These are phyloP conservation scores for Microchirus variegatus DNA, from an alignment of 2,797 vertebrate species.

Conservation along the genomic window DNA sequence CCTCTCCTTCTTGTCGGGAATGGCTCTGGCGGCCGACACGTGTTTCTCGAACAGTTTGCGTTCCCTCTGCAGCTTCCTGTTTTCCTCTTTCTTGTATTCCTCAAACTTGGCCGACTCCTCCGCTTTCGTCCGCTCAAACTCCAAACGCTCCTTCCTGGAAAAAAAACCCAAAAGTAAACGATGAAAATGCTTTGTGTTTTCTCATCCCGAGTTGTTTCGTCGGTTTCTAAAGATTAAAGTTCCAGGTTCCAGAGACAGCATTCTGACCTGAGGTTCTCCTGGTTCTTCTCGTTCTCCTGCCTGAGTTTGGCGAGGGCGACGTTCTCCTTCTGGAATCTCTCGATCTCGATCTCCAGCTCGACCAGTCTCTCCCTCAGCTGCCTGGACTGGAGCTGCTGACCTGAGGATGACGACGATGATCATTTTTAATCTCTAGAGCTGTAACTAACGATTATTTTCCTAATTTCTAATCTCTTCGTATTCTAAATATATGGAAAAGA, in stretches of 20 bases:
- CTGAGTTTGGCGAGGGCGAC: conserved; percentile 83
- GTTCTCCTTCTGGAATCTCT: conserved; percentile 93
- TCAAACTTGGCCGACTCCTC: conserved; percentile 88
- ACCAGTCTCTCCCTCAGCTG: conserved; percentile 86
- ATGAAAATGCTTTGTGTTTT: not conserved
- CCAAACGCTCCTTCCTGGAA: conserved; percentile 86
- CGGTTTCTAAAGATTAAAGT: not conserved
- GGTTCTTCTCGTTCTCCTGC: conserved; percentile 84
- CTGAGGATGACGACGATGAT: conserved; percentile 38
- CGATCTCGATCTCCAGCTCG: conserved; percentile 92
- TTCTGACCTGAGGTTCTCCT: conserved; percentile 85
- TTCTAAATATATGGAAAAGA: too few relatives aligned
- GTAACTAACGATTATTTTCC: too few relatives aligned
- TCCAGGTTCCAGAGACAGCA: not conserved
- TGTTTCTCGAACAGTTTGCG: conserved; percentile 94
- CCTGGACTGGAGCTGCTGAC: conserved; percentile 79
- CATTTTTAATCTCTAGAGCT: too few relatives aligned
- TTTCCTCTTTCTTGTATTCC: conserved; percentile 90
- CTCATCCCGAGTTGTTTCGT: too few relatives aligned
- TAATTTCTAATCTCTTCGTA: too few relatives aligned
- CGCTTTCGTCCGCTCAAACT: conserved; percentile 86
- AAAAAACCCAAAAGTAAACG: not conserved
- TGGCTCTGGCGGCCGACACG: conserved; percentile 82
- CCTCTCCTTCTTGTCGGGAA: conserved; percentile 95
- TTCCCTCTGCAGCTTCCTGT: conserved; percentile 89